Conservation (phyloP, 2,888 invertebrate species). For the Drosophila anomalata region DNA sequence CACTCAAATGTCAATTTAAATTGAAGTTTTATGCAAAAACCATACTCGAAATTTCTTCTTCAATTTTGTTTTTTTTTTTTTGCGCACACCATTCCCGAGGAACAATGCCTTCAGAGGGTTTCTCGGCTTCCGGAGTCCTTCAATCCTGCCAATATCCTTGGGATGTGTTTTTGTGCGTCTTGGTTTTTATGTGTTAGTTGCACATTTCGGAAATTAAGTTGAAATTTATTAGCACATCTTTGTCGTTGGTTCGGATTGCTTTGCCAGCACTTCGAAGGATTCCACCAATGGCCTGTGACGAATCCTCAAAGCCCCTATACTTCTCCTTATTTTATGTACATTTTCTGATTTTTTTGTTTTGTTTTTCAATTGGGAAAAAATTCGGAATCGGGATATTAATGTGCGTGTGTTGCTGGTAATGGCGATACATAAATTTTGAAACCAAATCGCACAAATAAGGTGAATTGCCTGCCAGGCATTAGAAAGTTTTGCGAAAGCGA, state of each 20-base stretch:
- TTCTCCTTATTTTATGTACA: conserved; percentile 1
- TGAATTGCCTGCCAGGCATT: conserved; percentile 1
- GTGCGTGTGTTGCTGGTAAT: conserved; percentile 35
- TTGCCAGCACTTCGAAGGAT: conserved; percentile 65
- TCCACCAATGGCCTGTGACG: conserved; percentile 43
- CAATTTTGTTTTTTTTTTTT: not conserved
- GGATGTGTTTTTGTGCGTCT: conserved; percentile 33
- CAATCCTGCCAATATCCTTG: conserved; percentile 6
- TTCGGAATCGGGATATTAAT: conserved; percentile 31
- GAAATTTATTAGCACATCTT: conserved; percentile 78
- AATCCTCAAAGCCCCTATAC: conserved; percentile 46
- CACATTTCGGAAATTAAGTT: conserved; percentile 79
- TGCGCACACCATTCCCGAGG: conserved; percentile 29
- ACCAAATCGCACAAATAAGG: conserved; percentile 41
- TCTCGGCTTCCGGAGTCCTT: conserved; percentile 18
- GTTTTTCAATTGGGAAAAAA: conserved; percentile 9
- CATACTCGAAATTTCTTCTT: conserved; percentile 74
- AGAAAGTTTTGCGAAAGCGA: conserved; percentile 20
- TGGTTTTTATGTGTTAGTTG: conserved; percentile 79
- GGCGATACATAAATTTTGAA: conserved; percentile 42
- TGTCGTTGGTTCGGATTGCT: conserved; percentile 78
- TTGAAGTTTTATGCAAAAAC: conserved; percentile 80
- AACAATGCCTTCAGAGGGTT: conserved; percentile 67
- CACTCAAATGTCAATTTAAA: conserved; percentile 80
- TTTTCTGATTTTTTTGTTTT: not conserved